Base-by-base conservation (phyloP, 30 jellyfish, hydroid and myxozoan genomes). In the Aurelia coerulea region DNA sequence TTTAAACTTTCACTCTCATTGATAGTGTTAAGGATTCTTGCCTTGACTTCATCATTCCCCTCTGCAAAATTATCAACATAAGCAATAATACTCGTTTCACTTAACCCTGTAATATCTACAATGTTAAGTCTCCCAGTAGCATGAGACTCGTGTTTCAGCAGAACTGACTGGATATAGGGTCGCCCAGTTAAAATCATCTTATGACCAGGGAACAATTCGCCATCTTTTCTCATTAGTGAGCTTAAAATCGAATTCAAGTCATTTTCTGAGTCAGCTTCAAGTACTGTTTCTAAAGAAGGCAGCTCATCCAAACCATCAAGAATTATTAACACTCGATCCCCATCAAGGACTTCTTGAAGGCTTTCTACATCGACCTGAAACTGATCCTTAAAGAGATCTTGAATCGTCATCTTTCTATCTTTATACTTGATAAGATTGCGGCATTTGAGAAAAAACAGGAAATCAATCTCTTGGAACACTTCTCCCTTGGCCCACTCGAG, bases 221-320 rank as follows among this genome's bases (percentile, higher is more conserved):
- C 52, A 5, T 79, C 80, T 34, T 64, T 79, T 14, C 67, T 23
- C 14, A 79, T 15, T 1, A 79, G 89, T 2, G 67, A 14, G 19
- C 32, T 63, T 12, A 79, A 33, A 42, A 65, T 41, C 15, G 89
- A 79, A 23, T 32, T 29, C 49, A 79, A 39, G 29, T n/a, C 11
- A 49, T 50, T 39, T 4, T 31, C 58, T 14, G 73, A n/a, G 62
- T 29, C 73, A 19, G 33, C 60, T 42, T 16, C 60, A 15, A 79
- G 18, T 3, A 50, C 71, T 7, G 70, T 11, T 19, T 79, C 89
- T 51, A 79, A 64, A n/a, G 89, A 79, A 12, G 80, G 80, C 58
- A 79, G 60, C 17, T 79, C 89, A 29, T 79, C 89, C 17, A 79
- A 64, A 10, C 89, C 89, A 51, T 79, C 89, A 19, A 79, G 19